Conservation (phyloP, 2,888 invertebrate genomes). For the Drosophila nigritarsus region DNA sequence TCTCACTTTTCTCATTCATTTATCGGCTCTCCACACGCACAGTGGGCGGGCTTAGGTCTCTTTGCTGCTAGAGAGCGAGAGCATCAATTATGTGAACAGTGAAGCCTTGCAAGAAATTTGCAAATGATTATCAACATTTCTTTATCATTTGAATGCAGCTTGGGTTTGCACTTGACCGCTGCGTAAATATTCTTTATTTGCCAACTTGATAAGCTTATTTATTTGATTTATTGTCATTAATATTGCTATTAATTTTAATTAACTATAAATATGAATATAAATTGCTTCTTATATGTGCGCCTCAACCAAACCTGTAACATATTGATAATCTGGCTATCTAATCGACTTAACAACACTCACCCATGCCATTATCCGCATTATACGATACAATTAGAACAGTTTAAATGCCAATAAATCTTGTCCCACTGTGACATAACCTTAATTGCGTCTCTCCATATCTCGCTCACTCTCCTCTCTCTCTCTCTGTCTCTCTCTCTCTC, state of each 20-base stretch:
- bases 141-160: too few relatives aligned
- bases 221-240: not conserved
- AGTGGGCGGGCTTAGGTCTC: slow-evolving; percentile 52
- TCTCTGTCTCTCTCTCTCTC: slow-evolving; percentile 2
- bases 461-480: slow-evolving; percentile 9
- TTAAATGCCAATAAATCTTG: slow-evolving; percentile 14
- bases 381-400: not conserved
- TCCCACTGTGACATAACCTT: slow-evolving; percentile 40
- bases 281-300: not conserved
- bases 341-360: not conserved
- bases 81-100: slow-evolving; percentile 40
- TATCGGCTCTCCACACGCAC: slow-evolving; percentile 23
- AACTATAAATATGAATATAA: not conserved
- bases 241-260: not conserved
- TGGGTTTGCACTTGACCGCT: not conserved
- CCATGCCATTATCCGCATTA: not conserved
- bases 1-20: slow-evolving; percentile 40
- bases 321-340: not conserved
- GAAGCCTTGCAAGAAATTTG: slow-evolving; percentile 4
- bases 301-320: not conserved
- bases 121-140: not conserved
- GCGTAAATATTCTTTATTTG: not conserved
- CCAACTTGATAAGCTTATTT: not conserved
- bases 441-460: slow-evolving; percentile 10
- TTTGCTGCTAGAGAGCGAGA: slow-evolving; percentile 16